Conservation (phyloP, 1,140 invertebrate species). For the Ips nitidus region DNA sequence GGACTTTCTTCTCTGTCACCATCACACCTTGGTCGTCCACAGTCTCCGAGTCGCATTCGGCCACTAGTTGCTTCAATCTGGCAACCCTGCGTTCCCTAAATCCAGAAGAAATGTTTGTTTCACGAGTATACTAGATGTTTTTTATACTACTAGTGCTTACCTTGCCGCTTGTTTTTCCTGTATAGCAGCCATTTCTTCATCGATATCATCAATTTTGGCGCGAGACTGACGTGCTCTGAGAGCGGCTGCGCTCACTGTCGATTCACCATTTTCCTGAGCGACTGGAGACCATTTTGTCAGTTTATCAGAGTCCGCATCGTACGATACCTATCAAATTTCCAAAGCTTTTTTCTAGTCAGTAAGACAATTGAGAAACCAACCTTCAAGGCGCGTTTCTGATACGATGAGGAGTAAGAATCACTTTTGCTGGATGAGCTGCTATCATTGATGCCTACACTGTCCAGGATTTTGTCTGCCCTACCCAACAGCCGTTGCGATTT, state of each 20-base stretch:
- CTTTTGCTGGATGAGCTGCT: slow-evolving; percentile 48
- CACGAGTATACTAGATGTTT: background rate
- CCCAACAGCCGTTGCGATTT: slow-evolving; percentile 57
- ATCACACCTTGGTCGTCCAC: slow-evolving; percentile 24
- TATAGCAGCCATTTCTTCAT: slow-evolving; percentile 63
- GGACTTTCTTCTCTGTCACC: slow-evolving; percentile 26
- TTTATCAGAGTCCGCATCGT: slow-evolving; percentile 45
- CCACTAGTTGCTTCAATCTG: slow-evolving; percentile 58
- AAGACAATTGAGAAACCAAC: background rate
- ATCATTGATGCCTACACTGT: slow-evolving; percentile 58
- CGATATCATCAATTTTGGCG: slow-evolving; percentile 60
- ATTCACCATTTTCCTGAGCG: slow-evolving; percentile 44
- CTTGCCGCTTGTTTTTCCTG: slow-evolving; percentile 56
- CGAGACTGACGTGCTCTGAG: slow-evolving; percentile 51
- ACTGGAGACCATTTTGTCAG: slow-evolving; percentile 60
- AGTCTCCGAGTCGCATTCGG: slow-evolving; percentile 53
- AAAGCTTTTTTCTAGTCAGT: background rate
- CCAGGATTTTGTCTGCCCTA: slow-evolving; percentile 60
- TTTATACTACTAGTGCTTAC: background rate
- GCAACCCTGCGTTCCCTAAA: slow-evolving; percentile 59
- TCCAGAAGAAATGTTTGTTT: background rate
- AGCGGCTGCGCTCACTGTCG: slow-evolving; percentile 47
- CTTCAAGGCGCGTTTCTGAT: slow-evolving; percentile 55
- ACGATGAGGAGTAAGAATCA: slow-evolving; percentile 50
- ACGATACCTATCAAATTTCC: slow-evolving; percentile 44